These are phyloP conservation scores for Cerastis rubricosa DNA, from an alignment of 2,888 invertebrate species.

Conservation along the genomic window DNA sequence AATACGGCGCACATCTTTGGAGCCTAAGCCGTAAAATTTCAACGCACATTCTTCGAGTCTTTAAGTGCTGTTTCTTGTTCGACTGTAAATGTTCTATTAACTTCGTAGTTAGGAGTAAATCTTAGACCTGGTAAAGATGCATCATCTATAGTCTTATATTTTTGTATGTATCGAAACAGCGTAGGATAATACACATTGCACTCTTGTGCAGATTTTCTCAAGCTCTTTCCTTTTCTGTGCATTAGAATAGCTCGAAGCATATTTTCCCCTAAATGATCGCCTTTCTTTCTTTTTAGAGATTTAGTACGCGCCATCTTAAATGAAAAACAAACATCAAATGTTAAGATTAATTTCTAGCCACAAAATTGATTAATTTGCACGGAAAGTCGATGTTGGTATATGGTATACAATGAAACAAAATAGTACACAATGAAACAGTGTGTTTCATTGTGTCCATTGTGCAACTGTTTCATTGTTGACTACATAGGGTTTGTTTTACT, in stretches of 20 bases:
- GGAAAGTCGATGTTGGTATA: too few relatives aligned
- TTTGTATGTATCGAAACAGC: not conserved
- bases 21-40: slow-evolving; percentile 2
- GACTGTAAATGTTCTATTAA: slow-evolving; percentile 9
- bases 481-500: too few relatives aligned
- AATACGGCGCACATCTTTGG: slow-evolving; percentile 3
- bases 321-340: not conserved
- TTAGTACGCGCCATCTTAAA: not conserved
- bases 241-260: not conserved
- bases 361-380: not conserved
- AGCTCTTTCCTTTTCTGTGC: not conserved
- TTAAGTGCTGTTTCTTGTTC: slow-evolving; percentile 7
- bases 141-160: too few relatives aligned
- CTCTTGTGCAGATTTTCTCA: slow-evolving; percentile 3
- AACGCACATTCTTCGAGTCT: slow-evolving; percentile 10
- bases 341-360: not conserved
- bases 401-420: not conserved
- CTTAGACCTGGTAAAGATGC: not conserved
- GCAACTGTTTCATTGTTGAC: too few relatives aligned
- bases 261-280: slow-evolving; percentile 1
- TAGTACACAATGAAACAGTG: slow-evolving; percentile 5
- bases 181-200: slow-evolving; percentile 2
- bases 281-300: not conserved
- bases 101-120: slow-evolving; percentile 11
- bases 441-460: not conserved